phyloP scores from a whole-genome alignment of 2,113 vertebrate genomes.

The Lethenteron reissneri region DNA sequence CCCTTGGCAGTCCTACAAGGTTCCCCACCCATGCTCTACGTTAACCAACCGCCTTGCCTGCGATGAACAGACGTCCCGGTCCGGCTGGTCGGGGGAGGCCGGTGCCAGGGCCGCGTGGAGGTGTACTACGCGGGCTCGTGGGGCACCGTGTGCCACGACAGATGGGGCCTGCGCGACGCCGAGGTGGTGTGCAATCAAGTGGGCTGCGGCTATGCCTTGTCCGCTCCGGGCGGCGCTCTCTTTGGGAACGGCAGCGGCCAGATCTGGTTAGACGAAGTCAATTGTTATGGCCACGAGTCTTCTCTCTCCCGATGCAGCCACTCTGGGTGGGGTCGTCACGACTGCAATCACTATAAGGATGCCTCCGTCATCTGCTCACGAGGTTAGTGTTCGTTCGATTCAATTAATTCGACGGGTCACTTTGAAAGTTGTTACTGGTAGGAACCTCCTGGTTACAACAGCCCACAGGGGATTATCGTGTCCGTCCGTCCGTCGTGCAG shows the following conservation, averaged over 20 bases:
- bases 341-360: slow-evolving; percentile 87
- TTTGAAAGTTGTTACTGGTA: no score
- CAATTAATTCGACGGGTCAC: no score
- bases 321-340: slow-evolving; percentile 77
- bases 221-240: slow-evolving; percentile 44
- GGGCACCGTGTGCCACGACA: slow-evolving; percentile 85
- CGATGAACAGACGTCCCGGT: no score
- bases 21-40: no score
- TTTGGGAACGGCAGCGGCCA: slow-evolving; percentile 60
- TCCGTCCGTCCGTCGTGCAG: no score
- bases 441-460: no score
- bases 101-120: no score
- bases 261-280: slow-evolving; percentile 71
- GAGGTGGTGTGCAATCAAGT: slow-evolving; percentile 60
- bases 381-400: no score
- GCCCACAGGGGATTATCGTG: no score
- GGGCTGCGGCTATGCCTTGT: slow-evolving; percentile 39
- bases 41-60: no score
- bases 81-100: no score
- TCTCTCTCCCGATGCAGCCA: slow-evolving; percentile 38
- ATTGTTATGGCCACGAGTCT: slow-evolving; percentile 43
- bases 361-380: slow-evolving; percentile 45
- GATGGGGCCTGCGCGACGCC: slow-evolving; percentile 51
- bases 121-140: slow-evolving; percentile 34
- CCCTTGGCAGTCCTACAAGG: no score